Conservation (phyloP, 2,113 vertebrate species). For the Platycercus adscitus region DNA sequence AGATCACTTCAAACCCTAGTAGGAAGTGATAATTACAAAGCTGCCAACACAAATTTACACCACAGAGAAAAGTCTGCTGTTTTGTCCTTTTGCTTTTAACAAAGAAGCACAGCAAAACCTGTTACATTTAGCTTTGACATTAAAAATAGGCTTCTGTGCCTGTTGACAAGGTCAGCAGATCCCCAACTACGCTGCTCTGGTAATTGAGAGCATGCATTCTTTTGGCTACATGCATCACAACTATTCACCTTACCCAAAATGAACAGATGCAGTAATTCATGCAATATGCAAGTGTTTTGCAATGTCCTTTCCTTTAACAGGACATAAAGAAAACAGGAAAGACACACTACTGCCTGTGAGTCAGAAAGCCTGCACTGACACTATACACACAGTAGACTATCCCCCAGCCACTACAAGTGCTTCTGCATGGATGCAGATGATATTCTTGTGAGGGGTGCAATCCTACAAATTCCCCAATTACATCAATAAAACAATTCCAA, state of each 20-base stretch:
- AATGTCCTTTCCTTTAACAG: not conserved
- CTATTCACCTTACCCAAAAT: not conserved
- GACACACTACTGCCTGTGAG: not conserved
- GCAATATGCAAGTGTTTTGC: not conserved
- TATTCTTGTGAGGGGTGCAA: accelerated
- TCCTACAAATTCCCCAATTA: not conserved
- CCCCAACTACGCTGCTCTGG: not conserved
- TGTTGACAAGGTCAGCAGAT: not conserved
- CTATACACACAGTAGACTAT: not conserved
- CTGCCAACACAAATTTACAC: not conserved
- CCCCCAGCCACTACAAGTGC: not conserved
- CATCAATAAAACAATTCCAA: not conserved
- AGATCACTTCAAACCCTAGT: not conserved
- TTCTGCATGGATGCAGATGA: not conserved
- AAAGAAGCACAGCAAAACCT: not conserved
- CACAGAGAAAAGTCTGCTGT: not conserved
- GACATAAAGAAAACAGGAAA: slow-evolving; percentile 19
- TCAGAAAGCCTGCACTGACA: not conserved
- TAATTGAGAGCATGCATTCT: not conserved
- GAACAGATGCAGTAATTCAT: not conserved
- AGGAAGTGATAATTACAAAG: not conserved
- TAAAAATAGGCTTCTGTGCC: not conserved
- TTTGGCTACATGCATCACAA: not conserved
- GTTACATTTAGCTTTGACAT: not conserved
- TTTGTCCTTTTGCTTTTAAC: not conserved